Conservation (phyloP, 2,888 invertebrate genomes). For the Thysanoteuthis rhombus region DNA sequence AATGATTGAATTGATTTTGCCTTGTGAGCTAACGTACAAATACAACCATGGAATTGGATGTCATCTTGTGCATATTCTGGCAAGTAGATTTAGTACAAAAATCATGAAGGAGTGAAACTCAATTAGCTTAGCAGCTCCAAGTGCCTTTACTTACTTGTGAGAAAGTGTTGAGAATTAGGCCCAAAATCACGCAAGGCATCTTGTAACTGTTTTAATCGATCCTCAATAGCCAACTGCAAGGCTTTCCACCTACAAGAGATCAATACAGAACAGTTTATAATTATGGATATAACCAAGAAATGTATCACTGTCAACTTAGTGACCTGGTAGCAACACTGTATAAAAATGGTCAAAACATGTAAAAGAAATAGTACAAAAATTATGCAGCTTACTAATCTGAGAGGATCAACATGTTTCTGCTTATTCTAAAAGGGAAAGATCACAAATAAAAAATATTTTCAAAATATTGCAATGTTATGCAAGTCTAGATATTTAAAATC, state of each 20-base stretch:
- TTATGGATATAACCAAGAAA: neutral
- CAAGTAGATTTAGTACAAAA: neutral
- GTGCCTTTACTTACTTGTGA: slow-evolving; percentile 60
- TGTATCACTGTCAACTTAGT: neutral
- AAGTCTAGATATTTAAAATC: too few species aligned
- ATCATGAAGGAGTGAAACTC: too few species aligned
- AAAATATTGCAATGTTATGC: too few species aligned
- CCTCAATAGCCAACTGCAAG: slow-evolving; percentile 85
- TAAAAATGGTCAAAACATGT: neutral
- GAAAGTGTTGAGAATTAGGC: slow-evolving; percentile 72
- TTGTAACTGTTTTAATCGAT: slow-evolving; percentile 80
- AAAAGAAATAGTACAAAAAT: too few species aligned
- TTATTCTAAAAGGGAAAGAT: too few species aligned
- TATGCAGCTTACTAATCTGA: too few species aligned
- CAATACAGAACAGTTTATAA: neutral
- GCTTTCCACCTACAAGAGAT: slow-evolving; percentile 78
- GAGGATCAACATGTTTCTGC: too few species aligned
- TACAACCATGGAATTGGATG: neutral
- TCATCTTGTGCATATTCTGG: neutral
- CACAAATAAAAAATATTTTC: too few species aligned
- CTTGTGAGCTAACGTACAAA: neutral
- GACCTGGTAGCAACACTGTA: neutral
- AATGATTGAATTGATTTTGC: neutral
- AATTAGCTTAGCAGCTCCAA: neutral
- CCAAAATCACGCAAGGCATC: slow-evolving; percentile 85